Evolutionary conservation across 1,140 invertebrate genomes (phyloP).

Genomic region (Papilio polyxenes): DNA sequence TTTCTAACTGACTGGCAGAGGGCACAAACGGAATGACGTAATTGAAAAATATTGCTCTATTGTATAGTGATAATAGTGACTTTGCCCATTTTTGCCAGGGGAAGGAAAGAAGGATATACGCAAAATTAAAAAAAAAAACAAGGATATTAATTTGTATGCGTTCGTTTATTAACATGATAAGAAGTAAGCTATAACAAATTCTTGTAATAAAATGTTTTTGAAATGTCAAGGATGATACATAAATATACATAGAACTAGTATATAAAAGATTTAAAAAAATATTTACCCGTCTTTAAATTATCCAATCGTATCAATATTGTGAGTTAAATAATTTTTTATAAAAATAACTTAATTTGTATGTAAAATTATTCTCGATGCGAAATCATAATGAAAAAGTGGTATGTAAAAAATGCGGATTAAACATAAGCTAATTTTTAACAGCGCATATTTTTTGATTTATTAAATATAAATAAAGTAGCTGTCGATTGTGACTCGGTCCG

Average conservation of each 20-base stretch:
- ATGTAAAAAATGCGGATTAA: no score
- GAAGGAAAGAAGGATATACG: no score
- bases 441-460: no score
- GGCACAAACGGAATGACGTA: no score
- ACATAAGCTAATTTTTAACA: no score
- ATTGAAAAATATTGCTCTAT: no score
- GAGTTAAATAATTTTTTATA: neutral
- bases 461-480: no score
- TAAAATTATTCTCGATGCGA: neutral
- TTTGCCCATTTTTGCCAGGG: no score
- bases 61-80: no score
- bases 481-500: no score
- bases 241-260: slow-evolving; percentile 1
- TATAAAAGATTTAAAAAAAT: neutral
- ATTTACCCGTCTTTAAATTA: neutral
- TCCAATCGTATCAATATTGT: no score
- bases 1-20: no score
- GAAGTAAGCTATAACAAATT: neutral
- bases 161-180: neutral
- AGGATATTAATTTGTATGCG: neutral
- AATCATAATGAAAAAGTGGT: neutral
- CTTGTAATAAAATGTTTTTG: neutral
- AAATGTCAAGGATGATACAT: slow-evolving; percentile 30
- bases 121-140: neutral
- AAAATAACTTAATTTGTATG: neutral